Evolutionary conservation across 2,888 invertebrate species (phyloP).

Genomic region (Acleris cristana): DNA sequence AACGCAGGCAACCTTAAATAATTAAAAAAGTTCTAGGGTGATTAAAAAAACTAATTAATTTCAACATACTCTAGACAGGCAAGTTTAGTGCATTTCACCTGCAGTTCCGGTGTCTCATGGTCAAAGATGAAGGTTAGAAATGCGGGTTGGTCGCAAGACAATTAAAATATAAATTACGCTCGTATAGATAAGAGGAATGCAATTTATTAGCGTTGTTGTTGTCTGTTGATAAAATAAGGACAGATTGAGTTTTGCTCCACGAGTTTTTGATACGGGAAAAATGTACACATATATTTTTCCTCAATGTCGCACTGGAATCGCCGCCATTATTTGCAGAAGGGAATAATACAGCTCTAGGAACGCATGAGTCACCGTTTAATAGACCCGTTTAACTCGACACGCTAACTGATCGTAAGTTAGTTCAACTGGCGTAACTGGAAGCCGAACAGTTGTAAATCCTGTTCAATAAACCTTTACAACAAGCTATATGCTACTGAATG

Average conservation of each 20-base stretch:
- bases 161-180: conserved; percentile 35
- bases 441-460: conserved; percentile 23
- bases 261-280: not conserved
- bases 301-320: not conserved
- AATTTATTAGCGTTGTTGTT: conserved; percentile 32
- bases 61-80: conserved; percentile 43
- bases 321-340: conserved; percentile 10
- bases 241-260: not conserved
- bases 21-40: not conserved
- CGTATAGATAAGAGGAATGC: conserved; percentile 26
- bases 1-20: too few species aligned
- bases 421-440: conserved; percentile 26
- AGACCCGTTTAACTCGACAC: conserved; percentile 53
- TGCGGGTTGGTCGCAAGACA: conserved; percentile 44
- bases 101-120: conserved; percentile 57
- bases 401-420: conserved; percentile 44
- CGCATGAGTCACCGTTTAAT: conserved; percentile 52
- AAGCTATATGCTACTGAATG: conserved; percentile 9
- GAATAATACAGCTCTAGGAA: conserved; percentile 35
- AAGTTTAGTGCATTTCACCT: conserved; percentile 50
- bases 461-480: conserved; percentile 9
- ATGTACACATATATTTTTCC: not conserved
- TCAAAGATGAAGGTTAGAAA: conserved; percentile 62
- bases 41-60: conserved; percentile 39
- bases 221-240: conserved; percentile 18